A percentile compares a stretch with the other conserved stretches of the same genome.
Conservation (phyloP, 1,140 invertebrate species). For the Ooceraea biroi region DNA sequence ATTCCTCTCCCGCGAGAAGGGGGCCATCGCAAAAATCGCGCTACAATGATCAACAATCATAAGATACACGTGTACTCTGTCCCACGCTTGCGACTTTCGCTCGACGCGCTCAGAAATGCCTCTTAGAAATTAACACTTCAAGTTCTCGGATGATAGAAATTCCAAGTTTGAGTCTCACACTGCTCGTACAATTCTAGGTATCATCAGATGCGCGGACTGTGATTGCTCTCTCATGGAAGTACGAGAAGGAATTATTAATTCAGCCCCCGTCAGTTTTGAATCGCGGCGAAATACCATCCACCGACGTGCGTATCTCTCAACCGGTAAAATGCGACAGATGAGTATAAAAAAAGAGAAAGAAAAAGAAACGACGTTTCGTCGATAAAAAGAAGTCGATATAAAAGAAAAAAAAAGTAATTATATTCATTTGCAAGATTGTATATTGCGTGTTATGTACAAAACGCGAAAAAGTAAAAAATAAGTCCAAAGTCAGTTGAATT, state of each 20-base stretch:
- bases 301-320: slow-evolving; percentile 22
- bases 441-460: background rate
- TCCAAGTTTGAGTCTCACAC: too few species aligned
- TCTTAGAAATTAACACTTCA: too few species aligned
- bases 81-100: too few species aligned
- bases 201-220: too few species aligned
- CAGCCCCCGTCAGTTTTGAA: background rate
- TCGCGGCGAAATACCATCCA: background rate
- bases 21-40: background rate
- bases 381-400: slow-evolving; percentile 21
- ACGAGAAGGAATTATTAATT: slow-evolving; percentile 72
- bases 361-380: slow-evolving; percentile 10
- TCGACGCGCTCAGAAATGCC: too few species aligned
- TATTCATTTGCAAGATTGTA: background rate
- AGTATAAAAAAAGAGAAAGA: background rate
- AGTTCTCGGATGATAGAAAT: too few species aligned
- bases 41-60: slow-evolving; percentile 56
- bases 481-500: slow-evolving; percentile 25
- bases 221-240: background rate
- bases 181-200: too few species aligned
- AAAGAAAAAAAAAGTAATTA: slow-evolving; percentile 4
- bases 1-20: background rate
- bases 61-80: slow-evolving; percentile 35
- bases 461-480: slow-evolving; percentile 2
- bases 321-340: slow-evolving; percentile 20